A percentile compares a stretch with the other conserved stretches of the same genome.
Evolutionary conservation across 1,140 invertebrate genomes (phyloP).

Genomic region (Phthorimaea operculella): DNA sequence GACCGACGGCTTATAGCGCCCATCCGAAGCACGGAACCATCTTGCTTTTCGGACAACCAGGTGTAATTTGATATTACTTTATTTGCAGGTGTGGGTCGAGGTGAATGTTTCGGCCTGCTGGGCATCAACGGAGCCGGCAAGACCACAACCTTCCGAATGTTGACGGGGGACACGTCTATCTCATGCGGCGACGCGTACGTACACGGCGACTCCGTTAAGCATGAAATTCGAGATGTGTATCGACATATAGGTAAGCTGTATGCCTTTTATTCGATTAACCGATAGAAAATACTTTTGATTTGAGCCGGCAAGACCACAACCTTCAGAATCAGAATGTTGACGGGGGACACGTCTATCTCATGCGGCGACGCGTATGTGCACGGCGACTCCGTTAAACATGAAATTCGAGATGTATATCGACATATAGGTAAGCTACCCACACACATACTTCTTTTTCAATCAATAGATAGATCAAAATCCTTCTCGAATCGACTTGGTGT

Average conservation of each 20-base stretch:
- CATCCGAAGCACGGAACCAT: too few species aligned
- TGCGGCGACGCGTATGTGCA: constrained; percentile 64
- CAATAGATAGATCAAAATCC: too few species aligned
- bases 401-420: constrained; percentile 68
- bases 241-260: constrained; percentile 65
- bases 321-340: constrained; percentile 91
- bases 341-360: constrained; percentile 77
- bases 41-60: too few species aligned
- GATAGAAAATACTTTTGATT: too few species aligned
- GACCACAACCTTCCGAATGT: constrained; percentile 90
- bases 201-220: constrained; percentile 66
- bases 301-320: too few species aligned
- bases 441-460: too few species aligned
- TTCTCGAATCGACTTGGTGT: too few species aligned
- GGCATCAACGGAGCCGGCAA: constrained; percentile 89
- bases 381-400: constrained; percentile 64
- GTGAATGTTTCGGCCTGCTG: constrained; percentile 89
- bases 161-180: constrained; percentile 83
- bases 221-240: constrained; percentile 67
- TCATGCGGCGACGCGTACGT: constrained; percentile 63
- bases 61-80: too few species aligned
- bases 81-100: constrained; percentile 46
- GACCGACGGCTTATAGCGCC: too few species aligned
- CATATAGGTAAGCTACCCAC: too few species aligned
- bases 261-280: too few species aligned